These are phyloP conservation scores for Delia radicum DNA, from an alignment of 1,140 invertebrate genomes.

Conservation along the genomic window DNA sequence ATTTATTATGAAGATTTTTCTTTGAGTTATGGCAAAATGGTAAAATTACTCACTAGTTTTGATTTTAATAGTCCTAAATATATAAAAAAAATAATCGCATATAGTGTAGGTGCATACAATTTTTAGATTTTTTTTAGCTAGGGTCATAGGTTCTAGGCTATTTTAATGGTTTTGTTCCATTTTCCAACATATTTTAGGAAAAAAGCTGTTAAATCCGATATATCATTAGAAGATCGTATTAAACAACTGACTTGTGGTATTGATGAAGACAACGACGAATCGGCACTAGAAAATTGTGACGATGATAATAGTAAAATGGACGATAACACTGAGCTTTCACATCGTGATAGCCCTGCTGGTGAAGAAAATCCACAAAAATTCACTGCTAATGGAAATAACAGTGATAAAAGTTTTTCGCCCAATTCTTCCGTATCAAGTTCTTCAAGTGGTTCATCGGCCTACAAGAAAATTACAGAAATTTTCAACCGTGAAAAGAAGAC, in stretches of 20 bases:
- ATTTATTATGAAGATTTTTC: too few relatives aligned
- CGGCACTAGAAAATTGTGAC: constrained; percentile 38
- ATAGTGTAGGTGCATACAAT: too few relatives aligned
- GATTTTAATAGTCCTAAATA: too few relatives aligned
- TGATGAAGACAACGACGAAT: constrained; percentile 60
- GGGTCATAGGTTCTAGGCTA: too few relatives aligned
- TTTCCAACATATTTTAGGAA: constrained; percentile 40
- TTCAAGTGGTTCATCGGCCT: constrained; percentile 63
- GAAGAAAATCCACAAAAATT: constrained; percentile 55
- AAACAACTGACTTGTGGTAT: constrained; percentile 79
- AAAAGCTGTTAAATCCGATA: constrained; percentile 61
- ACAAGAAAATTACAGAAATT: constrained; percentile 69
- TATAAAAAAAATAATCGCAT: too few relatives aligned
- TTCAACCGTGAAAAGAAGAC: constrained; percentile 61
- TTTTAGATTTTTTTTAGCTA: too few relatives aligned
- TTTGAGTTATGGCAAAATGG: too few relatives aligned
- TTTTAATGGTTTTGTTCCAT: too few relatives aligned
- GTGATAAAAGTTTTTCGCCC: constrained; percentile 61
- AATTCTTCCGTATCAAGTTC: constrained; percentile 60
- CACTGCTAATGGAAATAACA: constrained; percentile 48
- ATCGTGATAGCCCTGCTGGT: constrained; percentile 60
- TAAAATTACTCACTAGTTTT: too few relatives aligned
- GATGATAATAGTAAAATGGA: constrained; percentile 35
- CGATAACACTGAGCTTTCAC: constrained; percentile 38
- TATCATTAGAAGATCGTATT: constrained; percentile 76